These are phyloP conservation scores for Numida meleagris DNA, from an alignment of 2,113 vertebrate species.

Conservation along the genomic window DNA sequence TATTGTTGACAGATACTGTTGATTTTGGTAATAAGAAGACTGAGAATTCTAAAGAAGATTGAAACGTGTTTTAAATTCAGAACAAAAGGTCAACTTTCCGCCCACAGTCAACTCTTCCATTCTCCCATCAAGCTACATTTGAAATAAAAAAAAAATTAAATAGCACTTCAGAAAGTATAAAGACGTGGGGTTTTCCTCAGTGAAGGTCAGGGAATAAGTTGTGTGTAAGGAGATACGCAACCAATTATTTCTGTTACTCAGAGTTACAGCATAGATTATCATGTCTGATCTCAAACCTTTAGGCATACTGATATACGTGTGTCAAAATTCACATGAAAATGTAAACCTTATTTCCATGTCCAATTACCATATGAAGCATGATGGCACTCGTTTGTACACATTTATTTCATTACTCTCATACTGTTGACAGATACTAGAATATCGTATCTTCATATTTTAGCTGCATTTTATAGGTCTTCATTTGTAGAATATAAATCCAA, in stretches of 20 bases:
- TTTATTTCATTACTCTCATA: not conserved
- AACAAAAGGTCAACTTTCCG: constrained; percentile 7
- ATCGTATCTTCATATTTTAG: not conserved
- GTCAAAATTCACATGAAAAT: not conserved
- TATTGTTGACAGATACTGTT: constrained; percentile 28
- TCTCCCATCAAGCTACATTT: not conserved
- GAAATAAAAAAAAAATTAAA: not conserved
- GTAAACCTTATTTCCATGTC: not conserved
- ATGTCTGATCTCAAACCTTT: not conserved
- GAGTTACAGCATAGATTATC: not conserved
- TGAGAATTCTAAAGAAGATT: not conserved
- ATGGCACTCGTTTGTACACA: not conserved
- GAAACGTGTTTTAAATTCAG: constrained; percentile 33
- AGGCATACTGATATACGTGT: not conserved
- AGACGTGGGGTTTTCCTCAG: not conserved
- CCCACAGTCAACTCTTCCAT: not conserved
- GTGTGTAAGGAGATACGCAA: not conserved
- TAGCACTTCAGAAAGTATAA: not conserved
- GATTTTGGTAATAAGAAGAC: constrained; percentile 39
- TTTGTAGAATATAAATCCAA: not conserved
- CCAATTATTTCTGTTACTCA: not conserved
- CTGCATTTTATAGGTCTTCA: not conserved
- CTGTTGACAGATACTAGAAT: not conserved
- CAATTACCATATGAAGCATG: not conserved
- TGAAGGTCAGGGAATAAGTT: not conserved